phyloP scores from a whole-genome alignment of 1,140 invertebrate genomes.

The Penaeus japonicus region DNA sequence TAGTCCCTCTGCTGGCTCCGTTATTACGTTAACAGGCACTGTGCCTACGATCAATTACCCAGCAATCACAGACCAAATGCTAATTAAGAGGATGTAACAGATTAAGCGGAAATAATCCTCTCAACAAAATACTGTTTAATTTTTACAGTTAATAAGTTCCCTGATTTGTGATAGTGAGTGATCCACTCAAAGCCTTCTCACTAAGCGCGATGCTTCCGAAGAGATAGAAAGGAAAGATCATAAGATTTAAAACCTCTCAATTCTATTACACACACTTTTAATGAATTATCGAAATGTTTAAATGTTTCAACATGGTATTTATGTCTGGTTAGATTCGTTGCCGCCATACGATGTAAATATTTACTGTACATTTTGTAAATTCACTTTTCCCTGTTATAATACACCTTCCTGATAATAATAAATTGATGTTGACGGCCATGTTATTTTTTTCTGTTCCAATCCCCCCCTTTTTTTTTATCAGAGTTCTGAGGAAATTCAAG shows the following conservation, averaged over 20 bases:
- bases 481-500: not conserved
- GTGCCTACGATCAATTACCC: too few relatives aligned
- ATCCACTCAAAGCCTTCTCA: too few relatives aligned
- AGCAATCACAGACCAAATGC: too few relatives aligned
- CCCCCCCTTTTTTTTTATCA: not conserved
- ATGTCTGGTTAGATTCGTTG: not conserved
- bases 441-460: not conserved
- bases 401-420: constrained; percentile 32
- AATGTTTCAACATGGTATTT: not conserved
- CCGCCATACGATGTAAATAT: constrained; percentile 2
- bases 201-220: too few relatives aligned
- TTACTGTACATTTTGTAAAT: constrained; percentile 33
- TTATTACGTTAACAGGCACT: too few relatives aligned
- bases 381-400: constrained; percentile 30
- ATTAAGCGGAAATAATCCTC: too few relatives aligned
- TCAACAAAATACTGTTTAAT: too few relatives aligned
- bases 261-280: not conserved
- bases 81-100: too few relatives aligned
- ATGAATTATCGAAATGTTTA: not conserved
- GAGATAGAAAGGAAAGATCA: too few relatives aligned
- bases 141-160: too few relatives aligned
- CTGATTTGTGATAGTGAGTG: too few relatives aligned
- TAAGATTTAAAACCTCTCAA: not conserved
- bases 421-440: constrained; percentile 19
- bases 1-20: too few relatives aligned